Evolutionary conservation across 2,888 invertebrate species (phyloP).

Genomic region (Oeneis ivallda): DNA sequence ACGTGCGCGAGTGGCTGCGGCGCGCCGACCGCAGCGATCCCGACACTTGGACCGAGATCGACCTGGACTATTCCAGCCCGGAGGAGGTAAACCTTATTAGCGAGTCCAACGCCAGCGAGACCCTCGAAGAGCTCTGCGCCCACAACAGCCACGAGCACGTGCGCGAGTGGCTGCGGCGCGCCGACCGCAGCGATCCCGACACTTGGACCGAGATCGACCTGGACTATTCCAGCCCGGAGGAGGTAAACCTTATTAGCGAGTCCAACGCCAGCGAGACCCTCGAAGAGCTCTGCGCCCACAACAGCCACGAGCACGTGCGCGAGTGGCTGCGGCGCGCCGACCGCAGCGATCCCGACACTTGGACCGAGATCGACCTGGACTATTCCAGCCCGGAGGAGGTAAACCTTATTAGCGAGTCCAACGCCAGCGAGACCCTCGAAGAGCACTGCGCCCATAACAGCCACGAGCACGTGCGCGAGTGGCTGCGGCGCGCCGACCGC

Average conservation of each 20-base stretch:
- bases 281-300: constrained; percentile 61
- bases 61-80: constrained; percentile 85
- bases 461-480: too few relatives aligned
- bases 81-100: constrained; percentile 83
- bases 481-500: constrained; percentile 59
- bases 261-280: constrained; percentile 63
- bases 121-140: constrained; percentile 63
- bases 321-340: constrained; percentile 64
- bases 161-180: constrained; percentile 61
- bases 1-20: constrained; percentile 57
- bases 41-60: constrained; percentile 88
- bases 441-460: constrained; percentile 62
- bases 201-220: constrained; percentile 89
- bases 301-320: constrained; percentile 39
- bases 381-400: neutral
- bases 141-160: constrained; percentile 44
- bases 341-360: constrained; percentile 79
- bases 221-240: constrained; percentile 86
- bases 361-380: constrained; percentile 85
- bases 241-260: constrained; percentile 75
- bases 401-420: constrained; percentile 54
- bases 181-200: constrained; percentile 66
- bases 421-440: constrained; percentile 62
- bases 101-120: constrained; percentile 64
- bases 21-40: constrained; percentile 57